A percentile compares a stretch with the other conserved stretches of the same genome.
These are phyloP conservation scores for Neoniphon sammara DNA, from an alignment of 2,797 vertebrate genomes.

Conservation along the genomic window DNA sequence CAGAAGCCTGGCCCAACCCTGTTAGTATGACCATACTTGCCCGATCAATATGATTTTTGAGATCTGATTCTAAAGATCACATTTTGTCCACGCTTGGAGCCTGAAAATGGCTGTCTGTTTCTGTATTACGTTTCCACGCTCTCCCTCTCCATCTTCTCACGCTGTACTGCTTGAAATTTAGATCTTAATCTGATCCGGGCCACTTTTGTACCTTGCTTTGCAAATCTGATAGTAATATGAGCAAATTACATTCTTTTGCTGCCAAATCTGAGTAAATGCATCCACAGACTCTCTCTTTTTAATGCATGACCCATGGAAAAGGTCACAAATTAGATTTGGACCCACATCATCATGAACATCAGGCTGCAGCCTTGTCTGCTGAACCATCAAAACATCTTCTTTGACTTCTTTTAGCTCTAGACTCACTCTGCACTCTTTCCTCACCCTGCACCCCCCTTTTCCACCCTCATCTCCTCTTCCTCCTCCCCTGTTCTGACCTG, in stretches of 20 bases:
- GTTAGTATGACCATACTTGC: not conserved
- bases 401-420: not conserved
- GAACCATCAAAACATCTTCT: no score
- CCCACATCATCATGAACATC: not conserved
- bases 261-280: not conserved
- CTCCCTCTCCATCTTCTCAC: not conserved
- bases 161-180: conserved; percentile 1
- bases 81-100: not conserved
- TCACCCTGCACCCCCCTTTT: not conserved
- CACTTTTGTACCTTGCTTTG: not conserved
- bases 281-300: not conserved
- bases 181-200: not conserved
- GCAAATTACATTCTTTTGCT: not conserved
- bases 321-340: not conserved
- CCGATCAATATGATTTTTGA: conserved; percentile 10
- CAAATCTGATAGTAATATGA: not conserved
- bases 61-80: no score
- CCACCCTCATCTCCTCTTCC: conserved; percentile 29
- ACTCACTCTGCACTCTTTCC: not conserved
- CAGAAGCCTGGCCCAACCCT: conserved; percentile 29
- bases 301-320: no score
- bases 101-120: not conserved
- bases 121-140: not conserved
- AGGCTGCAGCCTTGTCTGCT: no score
- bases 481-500: conserved; percentile 28